These are phyloP conservation scores for Plutella xylostella DNA, from an alignment of 2,888 invertebrate genomes.

Conservation along the genomic window DNA sequence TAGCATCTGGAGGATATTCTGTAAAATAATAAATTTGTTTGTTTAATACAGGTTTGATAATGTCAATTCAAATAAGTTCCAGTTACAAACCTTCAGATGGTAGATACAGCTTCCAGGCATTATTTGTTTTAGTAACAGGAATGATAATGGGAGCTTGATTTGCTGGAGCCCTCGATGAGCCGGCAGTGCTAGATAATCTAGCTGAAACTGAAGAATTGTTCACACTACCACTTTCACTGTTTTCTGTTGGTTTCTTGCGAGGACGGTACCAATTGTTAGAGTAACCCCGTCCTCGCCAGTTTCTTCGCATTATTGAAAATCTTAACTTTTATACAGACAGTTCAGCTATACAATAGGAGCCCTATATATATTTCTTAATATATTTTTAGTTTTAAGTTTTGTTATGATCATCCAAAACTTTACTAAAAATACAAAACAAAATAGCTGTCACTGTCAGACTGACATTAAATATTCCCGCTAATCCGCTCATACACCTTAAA, in stretches of 20 bases:
- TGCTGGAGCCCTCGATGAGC: slow-evolving; percentile 47
- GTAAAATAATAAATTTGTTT: slow-evolving; percentile 18
- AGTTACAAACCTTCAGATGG: slow-evolving; percentile 71
- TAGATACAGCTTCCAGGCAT: slow-evolving; percentile 85
- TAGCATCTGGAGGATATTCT: slow-evolving; percentile 40
- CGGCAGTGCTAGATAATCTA: slow-evolving; percentile 28
- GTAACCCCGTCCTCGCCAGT: slow-evolving; percentile 48
- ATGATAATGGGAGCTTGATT: slow-evolving; percentile 48
- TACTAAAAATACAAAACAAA: too few species aligned
- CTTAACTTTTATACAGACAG: too few species aligned
- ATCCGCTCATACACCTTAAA: too few species aligned
- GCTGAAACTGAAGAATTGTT: slow-evolving; percentile 35
- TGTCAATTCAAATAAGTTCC: neutral
- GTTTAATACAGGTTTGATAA: neutral
- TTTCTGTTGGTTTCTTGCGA: slow-evolving; percentile 25
- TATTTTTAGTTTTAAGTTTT: too few species aligned
- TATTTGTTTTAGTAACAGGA: slow-evolving; percentile 54
- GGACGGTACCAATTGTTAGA: slow-evolving; percentile 40
- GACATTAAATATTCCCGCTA: too few species aligned
- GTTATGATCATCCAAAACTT: too few species aligned
- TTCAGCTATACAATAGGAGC: too few species aligned
- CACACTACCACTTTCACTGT: slow-evolving; percentile 30
- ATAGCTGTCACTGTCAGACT: too few species aligned
- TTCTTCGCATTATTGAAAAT: slow-evolving; percentile 49
- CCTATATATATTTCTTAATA: too few species aligned